Evolutionary conservation across 2,113 vertebrate species (phyloP), one percentile per base, ranked within the genome.

Genomic region (Neoarius graeffei): DNA sequence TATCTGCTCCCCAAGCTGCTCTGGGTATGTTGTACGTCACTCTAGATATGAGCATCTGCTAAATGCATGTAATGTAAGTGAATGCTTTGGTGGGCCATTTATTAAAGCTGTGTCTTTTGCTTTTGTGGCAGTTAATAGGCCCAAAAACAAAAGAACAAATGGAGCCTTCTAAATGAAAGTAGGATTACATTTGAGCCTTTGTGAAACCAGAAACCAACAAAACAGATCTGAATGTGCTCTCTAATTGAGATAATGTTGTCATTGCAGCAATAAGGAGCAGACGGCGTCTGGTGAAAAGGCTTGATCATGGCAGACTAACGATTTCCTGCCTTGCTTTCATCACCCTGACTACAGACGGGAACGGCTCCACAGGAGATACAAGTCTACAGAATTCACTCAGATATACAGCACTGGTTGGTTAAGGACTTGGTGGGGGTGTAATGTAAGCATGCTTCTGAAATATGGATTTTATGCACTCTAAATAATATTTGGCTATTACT

Each of bases 331-430:
- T 27, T 56, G 59, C 27, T 67, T 50, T 83, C 79, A 83, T 62
- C 67, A 83, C 86, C 54, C 69, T 69, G 17, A 79, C 54, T 50
- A 79, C 81, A 57, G 57, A 79, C 60, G 57, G 80, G 86, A 87
- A 60, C 3, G 2, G 62, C 56, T 59, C 20, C 13, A 25, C 59
- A 79, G 81, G 73, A 79, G 71, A 71, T 13, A 62, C n/a, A 83
- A 13, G 67, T 52, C n/a, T 69, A n/a, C n/a, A 80, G 20, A 81
- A 81, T 62, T 48, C 48, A 83, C 23, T 20, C 5, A 27, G 17
- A 66, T 17, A 86, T 50, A 60, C 20, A 73, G 76, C 57, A 9
- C 30, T 67, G 27, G 89, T 57, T 23, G 67, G 30, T 84, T 77
- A 42, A 52, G 56, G n/a, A 50, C 27, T 56, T 42, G 42, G 42